Evolutionary conservation across 2,113 vertebrate species (phyloP).

Genomic region (Aphelocoma coerulescens): DNA sequence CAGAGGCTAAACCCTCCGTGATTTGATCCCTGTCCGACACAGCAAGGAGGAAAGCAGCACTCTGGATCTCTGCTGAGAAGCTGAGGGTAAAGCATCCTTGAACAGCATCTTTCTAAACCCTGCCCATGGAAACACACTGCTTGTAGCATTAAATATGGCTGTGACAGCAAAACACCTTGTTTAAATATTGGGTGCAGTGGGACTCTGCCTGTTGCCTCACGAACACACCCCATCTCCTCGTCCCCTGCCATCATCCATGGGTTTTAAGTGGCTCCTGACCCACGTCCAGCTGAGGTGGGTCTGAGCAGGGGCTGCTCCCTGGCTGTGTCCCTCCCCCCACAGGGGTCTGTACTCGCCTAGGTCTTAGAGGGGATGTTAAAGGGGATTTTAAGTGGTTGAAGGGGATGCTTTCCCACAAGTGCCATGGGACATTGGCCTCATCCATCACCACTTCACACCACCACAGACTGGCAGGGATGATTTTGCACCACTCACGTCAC

Average conservation of each 20-base stretch:
- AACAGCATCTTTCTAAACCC: neutral
- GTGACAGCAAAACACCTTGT: conserved; percentile 20
- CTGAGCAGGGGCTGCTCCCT: neutral
- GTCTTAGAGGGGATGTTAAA: neutral
- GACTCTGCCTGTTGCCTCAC: neutral
- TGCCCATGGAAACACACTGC: neutral
- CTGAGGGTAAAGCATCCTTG: neutral
- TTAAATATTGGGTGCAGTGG: neutral
- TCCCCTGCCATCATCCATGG: neutral
- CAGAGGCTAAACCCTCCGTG: accelerated
- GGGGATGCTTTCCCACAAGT: neutral
- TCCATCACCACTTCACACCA: neutral
- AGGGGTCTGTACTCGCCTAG: accelerated
- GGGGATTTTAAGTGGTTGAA: neutral
- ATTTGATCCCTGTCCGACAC: neutral
- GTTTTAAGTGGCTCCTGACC: neutral
- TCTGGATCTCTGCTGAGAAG: neutral
- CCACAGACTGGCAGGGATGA: accelerated
- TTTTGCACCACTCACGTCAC: neutral
- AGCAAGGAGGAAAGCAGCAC: neutral
- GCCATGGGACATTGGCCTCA: neutral
- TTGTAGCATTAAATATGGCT: neutral
- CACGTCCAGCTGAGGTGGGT: neutral
- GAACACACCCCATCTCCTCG: accelerated
- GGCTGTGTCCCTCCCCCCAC: neutral